Conservation (phyloP, 53 echinoderm and acorn worm genomes). For the Holothuria scabra region DNA sequence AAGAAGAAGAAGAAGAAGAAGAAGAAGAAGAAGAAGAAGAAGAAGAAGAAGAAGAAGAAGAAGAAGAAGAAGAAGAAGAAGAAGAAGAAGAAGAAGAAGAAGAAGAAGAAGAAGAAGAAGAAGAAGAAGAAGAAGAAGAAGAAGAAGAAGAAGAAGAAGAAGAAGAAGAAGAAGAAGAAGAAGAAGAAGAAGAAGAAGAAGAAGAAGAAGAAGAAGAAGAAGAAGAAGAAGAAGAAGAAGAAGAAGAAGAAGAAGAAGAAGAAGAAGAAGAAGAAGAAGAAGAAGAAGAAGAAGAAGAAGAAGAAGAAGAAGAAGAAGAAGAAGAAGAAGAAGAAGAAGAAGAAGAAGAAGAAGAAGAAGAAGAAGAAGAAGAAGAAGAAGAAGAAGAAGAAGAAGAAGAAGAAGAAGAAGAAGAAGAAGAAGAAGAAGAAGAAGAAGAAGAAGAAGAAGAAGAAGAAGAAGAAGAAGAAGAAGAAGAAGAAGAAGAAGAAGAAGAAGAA, state of each 20-base stretch:
- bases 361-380: constrained; percentile 43
- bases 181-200: constrained; percentile 9
- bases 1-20: constrained; percentile 39
- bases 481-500: not conserved
- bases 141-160: constrained; percentile 46
- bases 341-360: constrained; percentile 11
- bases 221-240: not conserved
- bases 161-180: constrained; percentile 33
- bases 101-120: constrained; percentile 56
- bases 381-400: not conserved
- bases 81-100: constrained; percentile 49
- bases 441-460: constrained; percentile 3
- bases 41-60: constrained; percentile 39
- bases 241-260: not conserved
- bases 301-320: constrained; percentile 6
- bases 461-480: constrained; percentile 1
- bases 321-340: not conserved
- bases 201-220: not conserved
- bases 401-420: constrained; percentile 14
- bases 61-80: constrained; percentile 38
- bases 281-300: not conserved
- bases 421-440: constrained; percentile 13
- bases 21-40: constrained; percentile 39
- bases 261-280: constrained; percentile 16
- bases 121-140: constrained; percentile 55